These are phyloP conservation scores for Troglohyphantes excavatus DNA, from an alignment of 2,888 invertebrate genomes.

Conservation along the genomic window DNA sequence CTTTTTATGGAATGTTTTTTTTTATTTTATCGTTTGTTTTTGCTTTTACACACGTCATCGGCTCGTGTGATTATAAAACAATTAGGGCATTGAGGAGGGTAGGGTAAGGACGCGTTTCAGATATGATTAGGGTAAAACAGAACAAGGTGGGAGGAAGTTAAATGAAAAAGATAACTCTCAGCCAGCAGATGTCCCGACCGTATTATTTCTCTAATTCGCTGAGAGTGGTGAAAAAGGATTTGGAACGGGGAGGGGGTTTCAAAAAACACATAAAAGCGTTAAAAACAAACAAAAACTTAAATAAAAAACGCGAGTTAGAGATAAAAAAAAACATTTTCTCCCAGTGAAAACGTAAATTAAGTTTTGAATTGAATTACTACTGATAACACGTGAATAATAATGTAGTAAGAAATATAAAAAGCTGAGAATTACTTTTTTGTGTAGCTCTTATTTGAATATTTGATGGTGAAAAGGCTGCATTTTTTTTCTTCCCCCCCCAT, in stretches of 20 bases:
- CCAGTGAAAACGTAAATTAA: slow-evolving; percentile 71
- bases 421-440: slow-evolving; percentile 41
- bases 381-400: slow-evolving; percentile 66
- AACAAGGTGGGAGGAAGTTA: slow-evolving; percentile 18
- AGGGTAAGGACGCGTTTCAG: slow-evolving; percentile 49
- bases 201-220: slow-evolving; percentile 68
- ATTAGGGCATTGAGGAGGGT: slow-evolving; percentile 46
- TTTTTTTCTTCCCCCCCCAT: slow-evolving; percentile 9
- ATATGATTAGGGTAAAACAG: slow-evolving; percentile 58
- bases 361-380: slow-evolving; percentile 77
- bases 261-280: slow-evolving; percentile 6
- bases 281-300: slow-evolving; percentile 7
- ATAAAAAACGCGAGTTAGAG: slow-evolving; percentile 23
- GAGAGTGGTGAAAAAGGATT: slow-evolving; percentile 28
- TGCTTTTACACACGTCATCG: slow-evolving; percentile 37
- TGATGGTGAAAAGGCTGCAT: slow-evolving; percentile 50
- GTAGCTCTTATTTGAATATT: slow-evolving; percentile 68
- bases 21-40: slow-evolving; percentile 38
- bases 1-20: neutral
- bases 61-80: slow-evolving; percentile 75
- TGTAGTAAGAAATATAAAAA: slow-evolving; percentile 49
- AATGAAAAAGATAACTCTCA: slow-evolving; percentile 72
- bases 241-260: slow-evolving; percentile 35
- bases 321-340: slow-evolving; percentile 32
- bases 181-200: slow-evolving; percentile 47